Percentiles rank a stretch among this genome's conserved stretches.
phyloP scores from a whole-genome alignment of 2,113 vertebrate species.

The Agapornis roseicollis region DNA sequence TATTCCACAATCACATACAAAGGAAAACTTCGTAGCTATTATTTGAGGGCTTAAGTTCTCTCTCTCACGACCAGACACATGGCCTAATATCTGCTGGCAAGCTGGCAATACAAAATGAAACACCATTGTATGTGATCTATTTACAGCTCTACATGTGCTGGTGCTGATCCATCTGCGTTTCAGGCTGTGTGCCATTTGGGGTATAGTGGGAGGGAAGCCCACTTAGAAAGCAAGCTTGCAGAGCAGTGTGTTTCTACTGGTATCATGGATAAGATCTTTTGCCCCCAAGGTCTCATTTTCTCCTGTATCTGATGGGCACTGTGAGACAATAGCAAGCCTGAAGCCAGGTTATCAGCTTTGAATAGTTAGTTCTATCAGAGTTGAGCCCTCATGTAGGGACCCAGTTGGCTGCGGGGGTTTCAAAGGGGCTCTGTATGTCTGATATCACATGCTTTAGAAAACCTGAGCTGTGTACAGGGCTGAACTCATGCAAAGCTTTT shows the following conservation, averaged over 20 bases:
- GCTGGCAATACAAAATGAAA: constrained; percentile 23
- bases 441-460: background rate
- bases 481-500: background rate
- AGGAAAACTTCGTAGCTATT: background rate
- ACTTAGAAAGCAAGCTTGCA: background rate
- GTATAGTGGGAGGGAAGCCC: background rate
- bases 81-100: background rate
- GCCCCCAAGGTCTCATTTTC: background rate
- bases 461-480: rapidly evolving
- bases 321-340: background rate
- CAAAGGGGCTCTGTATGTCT: background rate
- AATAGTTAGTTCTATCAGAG: background rate
- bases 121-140: background rate
- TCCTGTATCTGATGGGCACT: background rate
- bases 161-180: background rate
- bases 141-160: background rate
- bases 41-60: background rate
- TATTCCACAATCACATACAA: background rate
- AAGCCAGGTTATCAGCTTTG: background rate
- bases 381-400: background rate
- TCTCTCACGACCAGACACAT: background rate
- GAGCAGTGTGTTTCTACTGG: background rate
- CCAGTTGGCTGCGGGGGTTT: background rate
- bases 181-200: background rate
- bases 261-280: background rate